Percentiles rank a stretch among this genome's conserved stretches.
phyloP scores from a whole-genome alignment of 2,797 vertebrate species.

The Trichosurus vulpecula region DNA sequence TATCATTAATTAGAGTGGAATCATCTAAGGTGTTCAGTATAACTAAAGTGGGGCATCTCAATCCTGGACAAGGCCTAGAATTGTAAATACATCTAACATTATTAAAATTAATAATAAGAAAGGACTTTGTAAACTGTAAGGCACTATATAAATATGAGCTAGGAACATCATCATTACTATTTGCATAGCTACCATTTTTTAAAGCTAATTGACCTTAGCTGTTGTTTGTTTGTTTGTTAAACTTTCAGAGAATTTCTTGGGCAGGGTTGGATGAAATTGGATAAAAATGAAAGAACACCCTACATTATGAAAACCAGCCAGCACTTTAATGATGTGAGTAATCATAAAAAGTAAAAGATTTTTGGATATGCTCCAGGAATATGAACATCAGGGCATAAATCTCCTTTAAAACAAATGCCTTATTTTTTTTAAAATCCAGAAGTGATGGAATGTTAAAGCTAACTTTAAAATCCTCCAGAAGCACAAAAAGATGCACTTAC shows the following conservation, averaged over 20 bases:
- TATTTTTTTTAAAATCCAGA: not conserved
- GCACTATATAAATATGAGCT: not conserved
- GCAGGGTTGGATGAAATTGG: conserved; percentile 97
- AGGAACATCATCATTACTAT: not conserved
- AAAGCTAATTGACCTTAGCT: not conserved
- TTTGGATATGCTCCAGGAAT: not conserved
- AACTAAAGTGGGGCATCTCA: not conserved
- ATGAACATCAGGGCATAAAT: not conserved
- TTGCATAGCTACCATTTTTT: not conserved
- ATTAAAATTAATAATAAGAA: not conserved
- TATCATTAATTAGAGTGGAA: conserved; percentile 2
- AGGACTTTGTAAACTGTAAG: not conserved
- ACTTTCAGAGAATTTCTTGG: conserved; percentile 94
- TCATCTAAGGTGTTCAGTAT: not conserved
- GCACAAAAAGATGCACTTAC: not conserved
- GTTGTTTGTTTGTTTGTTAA: conserved; percentile 52
- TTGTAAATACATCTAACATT: not conserved
- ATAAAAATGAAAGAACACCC: conserved; percentile 95
- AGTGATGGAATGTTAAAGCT: not conserved
- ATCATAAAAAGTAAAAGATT: not conserved
- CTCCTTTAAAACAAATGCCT: conserved; percentile 2
- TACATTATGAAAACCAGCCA: conserved; percentile 98
- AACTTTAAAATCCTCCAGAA: conserved; percentile 37
- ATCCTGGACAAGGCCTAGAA: not conserved
- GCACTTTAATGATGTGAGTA: conserved; percentile 95